A percentile compares a stretch with the other conserved stretches of the same genome.
These are phyloP conservation scores for Nematostella vectensis DNA, from an alignment of 92 coral and sea anemone species.

Conservation along the genomic window DNA sequence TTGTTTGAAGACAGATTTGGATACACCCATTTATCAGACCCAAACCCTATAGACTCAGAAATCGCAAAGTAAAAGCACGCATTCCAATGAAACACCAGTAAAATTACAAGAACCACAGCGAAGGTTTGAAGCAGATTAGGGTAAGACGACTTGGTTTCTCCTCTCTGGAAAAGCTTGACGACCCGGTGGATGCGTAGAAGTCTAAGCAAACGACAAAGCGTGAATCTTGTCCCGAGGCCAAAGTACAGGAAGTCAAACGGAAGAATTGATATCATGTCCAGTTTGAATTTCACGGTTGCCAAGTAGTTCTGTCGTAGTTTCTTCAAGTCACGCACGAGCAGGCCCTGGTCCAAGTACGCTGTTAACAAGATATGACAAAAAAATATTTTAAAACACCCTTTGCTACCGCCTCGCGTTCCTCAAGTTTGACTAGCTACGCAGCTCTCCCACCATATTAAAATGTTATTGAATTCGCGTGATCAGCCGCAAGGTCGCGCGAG, in stretches of 20 bases:
- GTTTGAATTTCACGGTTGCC: slow-evolving; percentile 27
- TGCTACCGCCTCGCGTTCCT: too few species aligned
- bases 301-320: slow-evolving; percentile 52
- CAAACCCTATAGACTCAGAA: slow-evolving; percentile 63
- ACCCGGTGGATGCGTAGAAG: slow-evolving; percentile 66
- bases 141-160: slow-evolving; percentile 49
- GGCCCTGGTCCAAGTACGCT: slow-evolving; percentile 69
- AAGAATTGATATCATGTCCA: slow-evolving; percentile 56
- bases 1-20: slow-evolving; percentile 42
- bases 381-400: too few species aligned
- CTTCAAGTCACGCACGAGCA: slow-evolving; percentile 55
- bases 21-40: slow-evolving; percentile 82
- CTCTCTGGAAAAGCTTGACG: slow-evolving; percentile 35
- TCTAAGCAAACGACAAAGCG: slow-evolving; percentile 43
- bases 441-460: too few species aligned
- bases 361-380: neutral
- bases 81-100: slow-evolving; percentile 79
- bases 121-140: slow-evolving; percentile 50
- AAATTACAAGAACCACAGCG: slow-evolving; percentile 40
- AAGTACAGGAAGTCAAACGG: slow-evolving; percentile 62
- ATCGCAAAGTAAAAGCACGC: slow-evolving; percentile 75
- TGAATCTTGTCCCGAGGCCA: slow-evolving; percentile 28
- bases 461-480: too few species aligned
- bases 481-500: too few species aligned
- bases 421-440: neutral